Conservation (phyloP, 2,113 vertebrate genomes). For the Spilogale gracilis region DNA sequence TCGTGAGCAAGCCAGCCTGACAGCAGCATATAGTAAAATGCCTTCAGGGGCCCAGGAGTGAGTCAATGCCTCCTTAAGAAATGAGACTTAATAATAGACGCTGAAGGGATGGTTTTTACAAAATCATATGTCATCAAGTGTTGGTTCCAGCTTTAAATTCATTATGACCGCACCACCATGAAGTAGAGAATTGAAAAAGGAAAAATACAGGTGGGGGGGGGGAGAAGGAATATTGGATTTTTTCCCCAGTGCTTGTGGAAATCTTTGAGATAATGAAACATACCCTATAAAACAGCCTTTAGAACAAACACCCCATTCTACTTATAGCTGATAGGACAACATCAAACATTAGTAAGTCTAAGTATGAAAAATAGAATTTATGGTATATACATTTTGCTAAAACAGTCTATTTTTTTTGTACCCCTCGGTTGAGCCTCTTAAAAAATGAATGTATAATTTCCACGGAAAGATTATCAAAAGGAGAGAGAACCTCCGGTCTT, state of each 20-base stretch:
- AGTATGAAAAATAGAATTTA: slow-evolving; percentile 62
- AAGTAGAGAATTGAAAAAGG: slow-evolving; percentile 23
- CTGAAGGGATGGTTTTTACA: slow-evolving; percentile 31
- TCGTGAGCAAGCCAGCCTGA: not conserved
- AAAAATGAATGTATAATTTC: slow-evolving; percentile 67
- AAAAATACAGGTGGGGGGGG: not conserved
- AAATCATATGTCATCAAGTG: not conserved
- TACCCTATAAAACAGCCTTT: not conserved
- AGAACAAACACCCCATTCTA: slow-evolving; percentile 67
- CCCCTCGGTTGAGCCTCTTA: slow-evolving; percentile 53
- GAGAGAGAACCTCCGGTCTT: slow-evolving; percentile 41
- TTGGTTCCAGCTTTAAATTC: slow-evolving; percentile 52
- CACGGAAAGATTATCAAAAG: slow-evolving; percentile 52
- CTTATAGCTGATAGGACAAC: not conserved
- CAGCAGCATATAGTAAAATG: not conserved
- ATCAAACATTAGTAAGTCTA: not conserved
- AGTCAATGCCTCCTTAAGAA: not conserved
- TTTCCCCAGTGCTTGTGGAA: not conserved
- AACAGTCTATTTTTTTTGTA: slow-evolving; percentile 71
- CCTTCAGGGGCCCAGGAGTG: not conserved
- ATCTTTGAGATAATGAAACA: not conserved
- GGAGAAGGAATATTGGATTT: not conserved
- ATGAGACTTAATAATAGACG: not conserved
- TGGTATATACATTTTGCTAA: slow-evolving; percentile 69
- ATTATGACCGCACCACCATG: not conserved